Evolutionary conservation across 2,888 invertebrate species (phyloP), one percentile per base, ranked within the genome.

Genomic region (Heliconius cydno): DNA sequence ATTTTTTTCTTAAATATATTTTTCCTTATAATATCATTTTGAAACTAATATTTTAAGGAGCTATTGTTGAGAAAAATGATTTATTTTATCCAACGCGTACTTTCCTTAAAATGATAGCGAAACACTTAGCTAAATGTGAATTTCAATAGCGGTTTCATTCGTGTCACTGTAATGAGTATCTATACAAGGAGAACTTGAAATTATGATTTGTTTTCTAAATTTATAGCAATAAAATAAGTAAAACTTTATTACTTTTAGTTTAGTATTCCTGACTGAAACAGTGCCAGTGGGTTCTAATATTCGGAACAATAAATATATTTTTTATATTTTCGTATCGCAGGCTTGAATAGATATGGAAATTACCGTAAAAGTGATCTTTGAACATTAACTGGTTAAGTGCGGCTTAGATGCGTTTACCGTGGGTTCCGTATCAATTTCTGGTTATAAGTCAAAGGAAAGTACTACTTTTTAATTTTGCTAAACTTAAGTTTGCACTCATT

Each of bases 91-190:
- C 28, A 71, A 52, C 46, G 71, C 68, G 68, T 10, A 68, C 38
- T 68, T 68, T 68, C 4, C 68, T 68, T 25, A 41, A 30, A 34
- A 38, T 41, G 68, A 68, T 41, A 34, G n/a, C 68, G 68, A 68
- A 68, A 41, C 68, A 68, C 38, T 68, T 68, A 68, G 68, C 68
- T 68, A 68, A 68, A 68, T 68, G 68, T 68, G 41, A 68, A 41
- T 68, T 41, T 68, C 68, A 25, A 68, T 38, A 25, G 68, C n/a
- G 38, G 68, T n/a, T n/a, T 38, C 6, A 68, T 68, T 68, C 38
- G 38, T 38, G 38, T 68, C 68, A 38, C n/a, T 38, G n/a, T 38
- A 38, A 68, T 38, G 15, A 28, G 28, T n/a, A n/a, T 1, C 5
- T 13, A 65, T n/a, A 60, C 57, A 65, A 28, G 63, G 13, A 13